These are phyloP conservation scores for Hemibagrus wyckioides DNA, from an alignment of 2,113 vertebrate species.

Conservation along the genomic window DNA sequence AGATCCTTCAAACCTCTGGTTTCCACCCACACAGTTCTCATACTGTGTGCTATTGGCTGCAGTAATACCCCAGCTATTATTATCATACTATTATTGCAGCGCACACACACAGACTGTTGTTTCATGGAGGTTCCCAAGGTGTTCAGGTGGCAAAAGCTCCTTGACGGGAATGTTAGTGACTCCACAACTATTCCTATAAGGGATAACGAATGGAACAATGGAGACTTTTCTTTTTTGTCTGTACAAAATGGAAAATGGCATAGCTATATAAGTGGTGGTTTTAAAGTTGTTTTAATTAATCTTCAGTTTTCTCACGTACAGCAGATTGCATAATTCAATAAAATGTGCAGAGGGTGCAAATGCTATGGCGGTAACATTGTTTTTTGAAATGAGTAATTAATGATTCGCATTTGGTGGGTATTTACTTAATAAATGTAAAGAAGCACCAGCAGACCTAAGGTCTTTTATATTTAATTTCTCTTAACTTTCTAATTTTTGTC, in stretches of 20 bases:
- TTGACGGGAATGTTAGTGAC: background rate
- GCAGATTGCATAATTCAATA: background rate
- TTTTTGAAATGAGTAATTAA: background rate
- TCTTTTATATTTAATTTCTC: background rate
- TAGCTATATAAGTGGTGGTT: background rate
- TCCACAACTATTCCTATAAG: background rate
- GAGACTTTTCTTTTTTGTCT: background rate
- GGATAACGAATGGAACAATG: background rate
- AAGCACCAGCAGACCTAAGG: background rate
- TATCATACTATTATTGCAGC: background rate
- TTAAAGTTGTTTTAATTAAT: background rate
- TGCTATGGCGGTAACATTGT: background rate
- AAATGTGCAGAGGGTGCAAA: background rate
- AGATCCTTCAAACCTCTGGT: background rate
- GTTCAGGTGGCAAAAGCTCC: background rate
- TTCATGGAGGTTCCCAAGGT: background rate
- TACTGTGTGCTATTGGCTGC: background rate
- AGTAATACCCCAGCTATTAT: background rate
- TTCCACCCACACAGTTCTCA: conserved; percentile 24
- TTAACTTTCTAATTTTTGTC: background rate
- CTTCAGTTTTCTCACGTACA: background rate
- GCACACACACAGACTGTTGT: background rate
- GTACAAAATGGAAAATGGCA: background rate
- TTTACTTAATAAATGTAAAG: background rate
- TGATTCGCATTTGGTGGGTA: background rate